These are phyloP conservation scores for Peribatodes rhomboidaria DNA, from an alignment of 2,888 invertebrate species.

Conservation along the genomic window DNA sequence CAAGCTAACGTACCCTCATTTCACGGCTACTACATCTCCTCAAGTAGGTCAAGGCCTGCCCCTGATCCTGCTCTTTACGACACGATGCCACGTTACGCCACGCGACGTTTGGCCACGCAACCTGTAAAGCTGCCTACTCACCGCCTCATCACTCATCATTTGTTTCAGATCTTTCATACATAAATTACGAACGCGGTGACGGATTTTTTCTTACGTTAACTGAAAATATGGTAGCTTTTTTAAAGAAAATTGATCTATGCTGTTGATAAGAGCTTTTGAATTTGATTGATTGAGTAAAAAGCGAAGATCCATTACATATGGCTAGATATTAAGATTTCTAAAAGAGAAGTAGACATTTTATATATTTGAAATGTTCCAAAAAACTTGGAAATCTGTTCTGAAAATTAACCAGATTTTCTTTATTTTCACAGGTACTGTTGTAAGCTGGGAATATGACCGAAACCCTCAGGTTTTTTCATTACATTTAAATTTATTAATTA, in stretches of 20 bases:
- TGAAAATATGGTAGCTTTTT: conserved; percentile 2
- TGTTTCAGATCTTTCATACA: conserved; percentile 13
- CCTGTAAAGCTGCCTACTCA: conserved; percentile 3
- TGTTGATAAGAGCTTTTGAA: not conserved
- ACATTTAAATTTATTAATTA: no score
- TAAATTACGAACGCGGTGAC: conserved; percentile 7
- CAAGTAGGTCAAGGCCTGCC: conserved; percentile 23
- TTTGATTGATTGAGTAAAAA: no score
- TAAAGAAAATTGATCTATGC: not conserved
- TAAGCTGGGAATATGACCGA: not conserved
- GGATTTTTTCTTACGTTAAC: conserved; percentile 5
- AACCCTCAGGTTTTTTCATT: no score
- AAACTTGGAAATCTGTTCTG: not conserved
- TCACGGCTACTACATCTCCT: not conserved
- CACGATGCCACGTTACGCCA: not conserved
- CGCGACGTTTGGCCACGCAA: not conserved
- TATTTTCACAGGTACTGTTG: not conserved
- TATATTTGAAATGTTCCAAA: not conserved
- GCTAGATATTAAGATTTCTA: no score
- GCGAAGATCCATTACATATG: no score
- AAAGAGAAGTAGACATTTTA: no score
- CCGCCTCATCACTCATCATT: conserved; percentile 12
- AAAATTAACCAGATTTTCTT: not conserved
- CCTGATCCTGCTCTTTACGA: conserved; percentile 9
- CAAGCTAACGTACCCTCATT: not conserved